Evolutionary conservation across 2,888 invertebrate genomes (phyloP).

Genomic region (Sceliomorpha sp.): DNA sequence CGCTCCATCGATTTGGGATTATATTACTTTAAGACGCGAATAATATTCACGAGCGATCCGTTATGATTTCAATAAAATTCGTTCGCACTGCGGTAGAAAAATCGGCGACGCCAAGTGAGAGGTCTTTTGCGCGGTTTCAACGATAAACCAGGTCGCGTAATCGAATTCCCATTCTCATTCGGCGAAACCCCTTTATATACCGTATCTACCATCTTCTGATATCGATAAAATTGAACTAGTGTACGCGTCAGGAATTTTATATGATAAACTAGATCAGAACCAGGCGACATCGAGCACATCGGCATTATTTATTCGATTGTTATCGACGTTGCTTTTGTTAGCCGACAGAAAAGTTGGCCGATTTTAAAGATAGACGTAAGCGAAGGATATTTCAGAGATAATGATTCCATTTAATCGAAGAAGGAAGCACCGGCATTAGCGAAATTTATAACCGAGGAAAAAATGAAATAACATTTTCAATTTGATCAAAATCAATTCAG

Average conservation of each 20-base stretch:
- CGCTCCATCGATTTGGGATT: conserved; percentile 76
- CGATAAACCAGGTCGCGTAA: conserved; percentile 65
- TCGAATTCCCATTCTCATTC: conserved; percentile 60
- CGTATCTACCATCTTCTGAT: conserved; percentile 45
- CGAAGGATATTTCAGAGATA: too few relatives aligned
- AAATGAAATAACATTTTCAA: too few relatives aligned
- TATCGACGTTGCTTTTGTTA: conserved; percentile 21
- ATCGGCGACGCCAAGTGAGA: conserved; percentile 58
- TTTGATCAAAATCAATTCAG: too few relatives aligned
- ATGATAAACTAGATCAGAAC: conserved; percentile 20
- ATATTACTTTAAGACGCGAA: conserved; percentile 75
- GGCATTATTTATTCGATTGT: conserved; percentile 43
- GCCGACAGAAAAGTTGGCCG: too few relatives aligned
- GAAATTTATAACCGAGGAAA: too few relatives aligned
- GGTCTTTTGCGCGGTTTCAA: conserved; percentile 53
- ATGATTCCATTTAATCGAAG: too few relatives aligned
- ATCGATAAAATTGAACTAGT: conserved; percentile 50
- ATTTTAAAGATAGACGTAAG: too few relatives aligned
- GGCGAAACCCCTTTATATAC: conserved; percentile 44
- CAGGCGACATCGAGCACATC: conserved; percentile 23
- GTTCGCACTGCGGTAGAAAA: conserved; percentile 65
- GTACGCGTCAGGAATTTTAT: conserved; percentile 44
- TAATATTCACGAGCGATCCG: conserved; percentile 76
- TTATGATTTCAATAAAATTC: conserved; percentile 76
- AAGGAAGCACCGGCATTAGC: too few relatives aligned